Base-by-base conservation (phyloP, 2,888 invertebrate genomes). In the Bombyx huttoni region DNA sequence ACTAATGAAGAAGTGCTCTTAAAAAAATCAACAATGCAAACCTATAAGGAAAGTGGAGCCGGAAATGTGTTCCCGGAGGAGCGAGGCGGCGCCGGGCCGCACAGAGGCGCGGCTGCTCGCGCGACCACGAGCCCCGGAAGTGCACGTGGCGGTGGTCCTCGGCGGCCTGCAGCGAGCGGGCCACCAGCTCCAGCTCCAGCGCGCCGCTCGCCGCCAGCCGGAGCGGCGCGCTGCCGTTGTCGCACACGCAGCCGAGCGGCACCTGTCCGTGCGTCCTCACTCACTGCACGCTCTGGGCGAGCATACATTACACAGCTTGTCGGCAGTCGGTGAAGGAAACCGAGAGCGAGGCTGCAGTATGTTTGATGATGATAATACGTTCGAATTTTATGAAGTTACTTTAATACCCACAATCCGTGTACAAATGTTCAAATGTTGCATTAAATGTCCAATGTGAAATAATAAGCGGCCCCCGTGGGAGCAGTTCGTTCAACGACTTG, bases 101-200 rank as follows among this genome's bases (percentile, higher is more conserved):
- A 66, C 71, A 76, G 52, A 58, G 59, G 3, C 64, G 67, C 52
- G 63, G 55, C 56, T 60, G 60, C 9, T 52, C 62, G 40, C 66
- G 64, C 24, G 59, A 8, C 85, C 82, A 93, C 10, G 89, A 81
- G 7, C 94, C 95, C 65, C 92, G 92, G 78, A 96, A 95, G 81
- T 93, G 93, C 51, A 96, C 89, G 67, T 94, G 92, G 35, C 94
- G 91, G 73, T 94, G 95, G 78, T 97, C 95, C 78, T 96, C 95
- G 50, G 92, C 91, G 51, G 95, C 91, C 64, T 91, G 90, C 84
- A 96, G 91, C 52, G 91, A 89, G 56, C 92, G 91, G 56, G 96
- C 91, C 64, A 92, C 90, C 75, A 96, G 94, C 62, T 92, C 92
- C 53, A 96, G 81, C 81, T 96, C 95, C 68, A 96, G 85, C 48